These are phyloP conservation scores for Tetropium fuscum DNA, from an alignment of 2,888 invertebrate genomes.

Conservation along the genomic window DNA sequence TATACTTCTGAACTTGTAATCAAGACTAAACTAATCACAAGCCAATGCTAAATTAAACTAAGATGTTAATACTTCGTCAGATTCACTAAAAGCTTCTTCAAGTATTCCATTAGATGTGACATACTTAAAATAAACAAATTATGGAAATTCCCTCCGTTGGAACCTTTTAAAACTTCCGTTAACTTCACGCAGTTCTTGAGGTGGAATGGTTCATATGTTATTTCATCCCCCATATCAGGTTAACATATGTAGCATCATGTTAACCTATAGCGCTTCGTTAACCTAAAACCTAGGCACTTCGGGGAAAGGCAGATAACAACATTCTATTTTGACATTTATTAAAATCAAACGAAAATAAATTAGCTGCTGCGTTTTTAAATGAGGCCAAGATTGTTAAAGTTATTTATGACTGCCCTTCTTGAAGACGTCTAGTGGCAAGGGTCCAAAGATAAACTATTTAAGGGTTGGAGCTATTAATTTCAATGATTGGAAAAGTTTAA, in stretches of 20 bases:
- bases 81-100: background rate
- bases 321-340: constrained; percentile 12
- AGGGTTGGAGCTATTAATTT: constrained; percentile 32
- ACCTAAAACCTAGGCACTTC: background rate
- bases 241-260: background rate
- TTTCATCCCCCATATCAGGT: constrained; percentile 27
- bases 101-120: background rate
- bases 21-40: too few species aligned
- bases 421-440: constrained; percentile 8
- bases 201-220: constrained; percentile 31
- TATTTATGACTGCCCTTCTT: constrained; percentile 23
- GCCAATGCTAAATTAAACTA: too few species aligned
- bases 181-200: constrained; percentile 31
- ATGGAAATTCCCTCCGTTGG: constrained; percentile 1
- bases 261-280: background rate
- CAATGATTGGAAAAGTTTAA: constrained; percentile 40
- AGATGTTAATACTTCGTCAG: too few species aligned
- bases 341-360: constrained; percentile 24
- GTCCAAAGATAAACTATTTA: constrained; percentile 24
- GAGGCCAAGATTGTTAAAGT: constrained; percentile 18
- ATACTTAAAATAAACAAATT: constrained; percentile 15
- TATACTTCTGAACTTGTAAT: too few species aligned
- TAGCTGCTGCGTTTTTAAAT: constrained; percentile 10
- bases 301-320: constrained; percentile 10
- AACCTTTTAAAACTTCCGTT: constrained; percentile 28